These are phyloP conservation scores for Drosophila anceps DNA, from an alignment of 2,888 invertebrate genomes.

Conservation along the genomic window DNA sequence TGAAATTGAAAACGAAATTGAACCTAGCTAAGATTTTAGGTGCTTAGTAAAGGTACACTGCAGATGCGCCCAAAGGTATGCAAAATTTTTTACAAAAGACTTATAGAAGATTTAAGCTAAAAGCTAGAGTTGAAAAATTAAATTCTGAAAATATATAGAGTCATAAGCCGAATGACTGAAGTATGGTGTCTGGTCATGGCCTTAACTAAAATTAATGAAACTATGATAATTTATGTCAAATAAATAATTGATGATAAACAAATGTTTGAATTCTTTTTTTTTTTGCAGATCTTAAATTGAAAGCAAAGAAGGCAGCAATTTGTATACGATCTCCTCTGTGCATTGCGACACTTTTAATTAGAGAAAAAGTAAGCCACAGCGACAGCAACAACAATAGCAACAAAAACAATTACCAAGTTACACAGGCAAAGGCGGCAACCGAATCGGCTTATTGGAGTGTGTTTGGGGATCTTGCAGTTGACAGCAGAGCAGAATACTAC, in stretches of 20 bases:
- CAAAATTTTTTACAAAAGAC: neutral
- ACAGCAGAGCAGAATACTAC: conserved; percentile 19
- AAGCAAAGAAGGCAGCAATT: neutral
- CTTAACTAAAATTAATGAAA: too few relatives aligned
- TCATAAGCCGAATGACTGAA: too few relatives aligned
- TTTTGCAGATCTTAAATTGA: conserved; percentile 1
- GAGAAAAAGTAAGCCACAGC: neutral
- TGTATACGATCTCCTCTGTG: neutral
- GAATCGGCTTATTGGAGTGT: conserved; percentile 26
- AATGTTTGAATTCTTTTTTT: neutral
- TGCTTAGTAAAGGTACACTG: too few relatives aligned
- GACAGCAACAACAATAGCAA: neutral
- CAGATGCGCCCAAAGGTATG: conserved; percentile 4
- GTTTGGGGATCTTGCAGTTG: conserved; percentile 39
- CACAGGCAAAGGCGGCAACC: conserved; percentile 13
- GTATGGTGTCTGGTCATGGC: too few relatives aligned
- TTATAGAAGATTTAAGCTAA: neutral
- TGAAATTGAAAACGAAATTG: neutral
- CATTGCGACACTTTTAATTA: neutral
- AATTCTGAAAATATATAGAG: too few relatives aligned
- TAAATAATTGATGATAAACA: neutral
- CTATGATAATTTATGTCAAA: too few relatives aligned
- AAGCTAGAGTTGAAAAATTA: neutral
- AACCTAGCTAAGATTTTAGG: neutral
- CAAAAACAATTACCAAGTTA: conserved; percentile 9